Percentiles rank a stretch among this genome's conserved stretches.
phyloP scores from a whole-genome alignment of 2,888 invertebrate species.

The Hylaea fasciaria region DNA sequence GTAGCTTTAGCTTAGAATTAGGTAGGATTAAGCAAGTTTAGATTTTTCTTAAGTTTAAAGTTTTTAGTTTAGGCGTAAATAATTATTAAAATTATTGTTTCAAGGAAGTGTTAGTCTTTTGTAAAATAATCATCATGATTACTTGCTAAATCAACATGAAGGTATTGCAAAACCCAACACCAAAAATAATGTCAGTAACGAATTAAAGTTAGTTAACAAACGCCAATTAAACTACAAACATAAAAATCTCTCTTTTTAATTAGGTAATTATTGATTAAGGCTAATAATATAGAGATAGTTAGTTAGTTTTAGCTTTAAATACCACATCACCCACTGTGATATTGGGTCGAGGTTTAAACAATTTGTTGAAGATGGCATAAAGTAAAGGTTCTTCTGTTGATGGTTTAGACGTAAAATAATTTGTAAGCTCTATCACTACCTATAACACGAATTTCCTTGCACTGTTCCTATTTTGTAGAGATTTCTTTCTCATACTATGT shows the following conservation, averaged over 20 bases:
- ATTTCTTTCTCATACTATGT: neutral
- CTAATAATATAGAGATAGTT: conserved; percentile 34
- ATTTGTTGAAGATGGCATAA: conserved; percentile 58
- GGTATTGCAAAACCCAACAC: too few species aligned
- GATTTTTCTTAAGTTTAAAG: neutral
- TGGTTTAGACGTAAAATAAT: conserved; percentile 61
- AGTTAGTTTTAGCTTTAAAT: conserved; percentile 41
- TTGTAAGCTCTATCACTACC: conserved; percentile 39
- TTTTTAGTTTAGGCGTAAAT: too few species aligned
- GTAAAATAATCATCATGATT: too few species aligned
- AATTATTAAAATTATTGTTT: too few species aligned
- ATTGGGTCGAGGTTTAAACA: conserved; percentile 65
- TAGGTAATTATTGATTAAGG: conserved; percentile 18
- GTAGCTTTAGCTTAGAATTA: conserved; percentile 19
- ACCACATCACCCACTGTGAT: conserved; percentile 82
- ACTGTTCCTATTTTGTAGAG: conserved; percentile 19
- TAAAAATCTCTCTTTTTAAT: too few species aligned
- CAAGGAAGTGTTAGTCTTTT: too few species aligned
- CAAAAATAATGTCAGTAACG: too few species aligned
- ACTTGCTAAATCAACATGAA: too few species aligned
- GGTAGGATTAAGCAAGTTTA: conserved; percentile 37
- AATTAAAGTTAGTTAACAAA: too few species aligned
- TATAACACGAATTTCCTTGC: conserved; percentile 20
- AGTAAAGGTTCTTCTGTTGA: conserved; percentile 67
- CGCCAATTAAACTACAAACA: too few species aligned